A percentile compares a stretch with the other conserved stretches of the same genome.
phyloP scores from a whole-genome alignment of 2,888 invertebrate species.

The Dryobotodes eremita region DNA sequence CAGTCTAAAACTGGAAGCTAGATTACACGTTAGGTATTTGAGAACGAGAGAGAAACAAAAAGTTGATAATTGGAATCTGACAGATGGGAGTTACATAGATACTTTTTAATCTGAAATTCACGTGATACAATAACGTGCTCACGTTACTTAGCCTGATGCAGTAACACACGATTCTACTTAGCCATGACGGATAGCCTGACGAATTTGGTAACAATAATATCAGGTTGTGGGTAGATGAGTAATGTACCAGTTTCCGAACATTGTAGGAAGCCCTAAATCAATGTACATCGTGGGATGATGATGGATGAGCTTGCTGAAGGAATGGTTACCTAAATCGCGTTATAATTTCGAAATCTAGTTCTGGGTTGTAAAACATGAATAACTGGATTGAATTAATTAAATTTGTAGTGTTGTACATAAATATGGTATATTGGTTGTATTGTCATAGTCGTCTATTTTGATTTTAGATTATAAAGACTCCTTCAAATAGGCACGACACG shows the following conservation, averaged over 20 bases:
- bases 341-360: slow-evolving; percentile 35
- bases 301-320: slow-evolving; percentile 46
- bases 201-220: slow-evolving; percentile 44
- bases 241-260: slow-evolving; percentile 53
- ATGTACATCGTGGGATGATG: slow-evolving; percentile 50
- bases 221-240: slow-evolving; percentile 62
- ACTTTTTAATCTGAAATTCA: neutral
- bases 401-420: neutral
- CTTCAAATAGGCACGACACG: too few species aligned
- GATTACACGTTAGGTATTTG: neutral
- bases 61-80: neutral
- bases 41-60: neutral
- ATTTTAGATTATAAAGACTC: too few species aligned
- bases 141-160: slow-evolving; percentile 5
- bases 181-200: slow-evolving; percentile 51
- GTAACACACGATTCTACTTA: slow-evolving; percentile 26
- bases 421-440: neutral
- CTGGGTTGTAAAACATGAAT: slow-evolving; percentile 8
- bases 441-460: too few species aligned
- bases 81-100: neutral
- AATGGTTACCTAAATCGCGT: slow-evolving; percentile 11
- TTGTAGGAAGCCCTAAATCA: slow-evolving; percentile 62
- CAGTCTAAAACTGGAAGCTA: neutral
- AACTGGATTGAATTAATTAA: neutral
- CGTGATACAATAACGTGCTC: slow-evolving; percentile 15